Evolutionary conservation across 1,140 invertebrate species (phyloP), one percentile per base, ranked within the genome.

Genomic region (Carposina sasakii): DNA sequence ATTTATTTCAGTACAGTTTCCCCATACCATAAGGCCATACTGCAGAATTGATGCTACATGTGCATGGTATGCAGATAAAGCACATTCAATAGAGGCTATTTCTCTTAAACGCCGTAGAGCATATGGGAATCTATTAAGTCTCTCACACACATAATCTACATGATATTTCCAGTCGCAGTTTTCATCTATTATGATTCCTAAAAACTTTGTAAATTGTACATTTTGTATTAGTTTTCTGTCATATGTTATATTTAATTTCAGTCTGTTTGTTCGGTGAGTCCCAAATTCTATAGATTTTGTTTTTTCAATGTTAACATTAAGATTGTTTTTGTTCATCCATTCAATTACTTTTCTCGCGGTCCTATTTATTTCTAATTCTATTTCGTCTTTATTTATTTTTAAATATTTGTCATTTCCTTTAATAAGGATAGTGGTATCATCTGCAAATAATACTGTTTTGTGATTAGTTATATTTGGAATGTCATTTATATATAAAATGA

Each of bases 211-310:
- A 15, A 2, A 9, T 28, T 86, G 10, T 68, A 60, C 5, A 85
- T 84, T 58, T 67, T 68, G 12, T 78, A 76, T 39, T 8, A 9
- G 13, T 10, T 3, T 6, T 5, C 9, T 15, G 15, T 41, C 24
- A 41, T 41, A 41, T 26, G 43, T 73, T 15, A 49, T 57, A 12
- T 46, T 87, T 9, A 62, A 46, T 20, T 17, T 15, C 10, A 5
- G 17, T 3, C 16, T 15, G 8, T 20, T 16, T 37, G 34, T 3
- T 10, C 20, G 17, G 13, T 37, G 20, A 6, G 34, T 19, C 20
- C 16, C 20, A 37, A 37, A 37, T 17, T 15, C 20, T 19, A 37
- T 37, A 19, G 20, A 10, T 37, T 37, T 37, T 5, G 34, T 37
- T 37, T 37, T 37, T 19, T 20, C n/a, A 19, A 37, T 3, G 20